These are phyloP conservation scores for Synanthedon tipuliformis DNA, from an alignment of 2,888 invertebrate genomes.

Conservation along the genomic window DNA sequence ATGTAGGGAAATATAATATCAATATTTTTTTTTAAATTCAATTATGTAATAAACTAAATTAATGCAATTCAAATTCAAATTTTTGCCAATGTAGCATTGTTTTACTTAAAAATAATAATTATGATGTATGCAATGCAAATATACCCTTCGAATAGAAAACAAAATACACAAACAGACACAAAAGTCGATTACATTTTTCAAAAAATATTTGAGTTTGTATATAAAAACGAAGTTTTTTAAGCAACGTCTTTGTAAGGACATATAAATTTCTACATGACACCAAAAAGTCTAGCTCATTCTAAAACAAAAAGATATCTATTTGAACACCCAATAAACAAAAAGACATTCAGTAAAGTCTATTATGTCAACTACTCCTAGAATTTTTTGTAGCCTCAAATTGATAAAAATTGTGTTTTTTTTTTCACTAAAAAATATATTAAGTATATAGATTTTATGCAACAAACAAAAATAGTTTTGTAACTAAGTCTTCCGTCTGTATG, in stretches of 20 bases:
- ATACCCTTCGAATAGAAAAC: not conserved
- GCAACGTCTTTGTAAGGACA: not conserved
- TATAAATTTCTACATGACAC: constrained; percentile 40
- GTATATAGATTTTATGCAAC: not conserved
- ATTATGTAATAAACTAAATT: no score
- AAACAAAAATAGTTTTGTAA: no score
- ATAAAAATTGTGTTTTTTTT: constrained; percentile 9
- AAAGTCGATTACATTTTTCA: not conserved
- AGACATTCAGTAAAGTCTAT: constrained; percentile 29
- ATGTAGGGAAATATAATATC: no score
- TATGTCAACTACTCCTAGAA: constrained; percentile 34
- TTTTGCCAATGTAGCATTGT: no score
- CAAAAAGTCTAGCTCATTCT: constrained; percentile 54
- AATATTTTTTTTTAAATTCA: no score
- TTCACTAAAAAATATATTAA: constrained; percentile 1
- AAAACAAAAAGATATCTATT: constrained; percentile 34
- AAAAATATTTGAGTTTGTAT: not conserved
- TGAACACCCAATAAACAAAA: constrained; percentile 25
- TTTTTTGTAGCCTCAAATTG: constrained; percentile 33
- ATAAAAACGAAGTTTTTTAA: not conserved
- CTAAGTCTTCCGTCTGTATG: no score
- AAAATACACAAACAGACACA: not conserved
- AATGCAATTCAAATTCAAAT: no score
- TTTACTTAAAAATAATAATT: not conserved
- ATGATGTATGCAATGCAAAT: constrained; percentile 1